Evolutionary conservation across 2,113 vertebrate genomes (phyloP).

Genomic region (Gymnarchus niloticus): DNA sequence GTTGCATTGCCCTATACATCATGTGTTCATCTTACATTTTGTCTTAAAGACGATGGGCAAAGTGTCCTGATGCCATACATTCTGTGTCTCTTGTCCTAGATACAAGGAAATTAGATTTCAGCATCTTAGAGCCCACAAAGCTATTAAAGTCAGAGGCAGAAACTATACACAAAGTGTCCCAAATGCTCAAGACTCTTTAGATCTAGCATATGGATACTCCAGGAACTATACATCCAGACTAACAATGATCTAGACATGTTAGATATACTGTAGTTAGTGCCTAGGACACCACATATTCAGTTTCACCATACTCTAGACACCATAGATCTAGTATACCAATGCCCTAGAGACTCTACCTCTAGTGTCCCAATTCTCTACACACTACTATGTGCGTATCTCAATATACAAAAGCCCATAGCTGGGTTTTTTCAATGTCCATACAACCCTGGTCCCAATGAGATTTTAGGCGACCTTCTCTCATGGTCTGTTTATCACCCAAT

Average conservation of each 20-base stretch:
- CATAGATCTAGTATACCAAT: not conserved
- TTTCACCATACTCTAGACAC: not conserved
- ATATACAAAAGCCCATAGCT: not conserved
- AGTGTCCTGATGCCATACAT: not conserved
- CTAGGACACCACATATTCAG: not conserved
- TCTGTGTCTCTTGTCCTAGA: not conserved
- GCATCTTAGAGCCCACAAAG: not conserved
- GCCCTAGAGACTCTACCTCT: not conserved
- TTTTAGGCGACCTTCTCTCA: constrained; percentile 4
- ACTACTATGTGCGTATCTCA: not conserved
- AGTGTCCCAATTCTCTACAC: not conserved
- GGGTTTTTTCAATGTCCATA: not conserved
- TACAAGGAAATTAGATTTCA: not conserved
- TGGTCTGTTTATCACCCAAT: not conserved
- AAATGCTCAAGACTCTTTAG: not conserved
- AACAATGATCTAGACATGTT: not conserved
- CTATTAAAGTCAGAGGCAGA: not conserved
- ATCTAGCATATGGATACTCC: not conserved
- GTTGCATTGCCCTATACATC: not conserved
- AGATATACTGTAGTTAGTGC: not conserved
- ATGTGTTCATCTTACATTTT: not conserved
- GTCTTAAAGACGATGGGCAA: not conserved
- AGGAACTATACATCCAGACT: not conserved
- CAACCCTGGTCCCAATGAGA: not conserved
- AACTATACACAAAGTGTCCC: not conserved